Evolutionary conservation across 2,797 vertebrate genomes (phyloP), one percentile per base, ranked within the genome.

Genomic region (Trachurus trachurus): DNA sequence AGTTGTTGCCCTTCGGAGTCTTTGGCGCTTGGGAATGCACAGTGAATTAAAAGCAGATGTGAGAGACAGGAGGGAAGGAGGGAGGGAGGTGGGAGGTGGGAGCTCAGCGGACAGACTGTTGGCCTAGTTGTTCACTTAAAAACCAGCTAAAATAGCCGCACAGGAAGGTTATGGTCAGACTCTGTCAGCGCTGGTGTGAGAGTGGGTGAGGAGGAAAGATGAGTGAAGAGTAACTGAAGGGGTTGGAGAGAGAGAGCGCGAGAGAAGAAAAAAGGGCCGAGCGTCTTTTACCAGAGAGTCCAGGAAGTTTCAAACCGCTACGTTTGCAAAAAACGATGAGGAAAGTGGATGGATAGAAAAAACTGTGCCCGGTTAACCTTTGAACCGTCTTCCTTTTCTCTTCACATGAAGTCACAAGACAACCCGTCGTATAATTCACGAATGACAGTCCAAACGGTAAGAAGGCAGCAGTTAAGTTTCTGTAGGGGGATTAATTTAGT

Each of bases 231-330:
- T 4, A 64, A 59, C 45, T 37, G 8, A 37, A 9, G 34, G 34
- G 34, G 34, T 37, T 37, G 34, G 8, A 37, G 34, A 9, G 75
- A 73, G 67, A 78, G 81, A 15, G 44, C 6, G 15, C 6, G 54
- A 8, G 39, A 9, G 19, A 17, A 10, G 44, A 54, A 63, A 52
- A 44, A 62, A 37, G 58, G 65, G 58, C 59, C 31, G 59, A 59
- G 16, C 63, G 34, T 31, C 44, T 72, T 44, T 45, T 67, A 12
- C 49, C 59, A 31, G 63, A 31, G 63, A 74, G 70, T 88, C 37
- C 87, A 93, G 96, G 95, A 96, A 96, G 93, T 93, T 40, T 40
- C 54, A 94, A 95, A 88, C 83, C 81, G 88, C 93, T 92, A 85
- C 87, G 94, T 94, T 80, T 90, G 94, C 95, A 94, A 31, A 78